Evolutionary conservation across 2,113 vertebrate species (phyloP).

Genomic region (Tachycineta bicolor): DNA sequence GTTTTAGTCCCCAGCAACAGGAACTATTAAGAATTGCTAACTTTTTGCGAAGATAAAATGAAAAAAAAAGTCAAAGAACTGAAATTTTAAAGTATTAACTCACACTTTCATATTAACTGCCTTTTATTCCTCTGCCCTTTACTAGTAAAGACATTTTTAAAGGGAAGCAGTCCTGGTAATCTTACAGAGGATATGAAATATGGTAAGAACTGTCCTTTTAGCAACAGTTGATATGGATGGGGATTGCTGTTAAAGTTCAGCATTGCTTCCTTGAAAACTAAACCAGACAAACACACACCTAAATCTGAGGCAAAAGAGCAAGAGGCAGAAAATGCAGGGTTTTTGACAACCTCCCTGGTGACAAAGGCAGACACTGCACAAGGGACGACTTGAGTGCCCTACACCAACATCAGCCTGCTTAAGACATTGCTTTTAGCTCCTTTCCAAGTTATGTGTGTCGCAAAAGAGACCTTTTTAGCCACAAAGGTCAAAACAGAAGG

Average conservation of each 20-base stretch:
- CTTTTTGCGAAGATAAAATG: not conserved
- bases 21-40: not conserved
- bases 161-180: not conserved
- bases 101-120: not conserved
- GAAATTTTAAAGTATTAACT: slow-evolving; percentile 2
- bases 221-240: not conserved
- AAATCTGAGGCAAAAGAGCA: not conserved
- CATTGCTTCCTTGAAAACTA: not conserved
- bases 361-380: not conserved
- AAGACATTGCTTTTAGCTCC: not conserved
- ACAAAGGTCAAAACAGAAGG: not conserved
- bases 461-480: not conserved
- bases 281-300: not conserved
- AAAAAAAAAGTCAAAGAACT: not conserved
- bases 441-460: not conserved
- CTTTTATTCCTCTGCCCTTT: not conserved
- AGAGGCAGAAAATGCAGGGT: not conserved
- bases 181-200: not conserved
- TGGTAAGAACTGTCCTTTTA: not conserved
- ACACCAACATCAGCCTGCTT: not conserved
- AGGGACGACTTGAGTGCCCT: not conserved
- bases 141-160: not conserved
- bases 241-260: not conserved
- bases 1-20: not conserved
- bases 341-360: not conserved